Percentiles rank a stretch among this genome's conserved stretches.
phyloP scores from a whole-genome alignment of 1,140 invertebrate species.

The Drosophila ogumai region DNA sequence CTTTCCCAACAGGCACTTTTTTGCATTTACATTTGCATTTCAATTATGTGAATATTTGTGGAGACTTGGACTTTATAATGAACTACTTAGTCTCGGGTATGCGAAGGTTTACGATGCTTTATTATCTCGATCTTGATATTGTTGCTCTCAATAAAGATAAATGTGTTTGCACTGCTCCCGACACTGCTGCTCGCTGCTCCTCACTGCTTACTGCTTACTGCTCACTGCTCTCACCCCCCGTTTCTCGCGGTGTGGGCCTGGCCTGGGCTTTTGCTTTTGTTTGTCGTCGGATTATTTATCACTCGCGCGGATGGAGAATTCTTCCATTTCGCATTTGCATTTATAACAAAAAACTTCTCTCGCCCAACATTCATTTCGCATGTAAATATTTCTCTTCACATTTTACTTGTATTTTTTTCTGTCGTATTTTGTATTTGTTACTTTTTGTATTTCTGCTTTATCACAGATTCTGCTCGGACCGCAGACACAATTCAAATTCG shows the following conservation, averaged over 20 bases:
- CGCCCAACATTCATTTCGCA: slow-evolving; percentile 62
- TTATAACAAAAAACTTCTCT: slow-evolving; percentile 55
- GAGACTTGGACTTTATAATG: slow-evolving; percentile 39
- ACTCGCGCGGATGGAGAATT: slow-evolving; percentile 59
- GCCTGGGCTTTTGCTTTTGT: slow-evolving; percentile 28
- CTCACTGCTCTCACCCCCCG: background rate
- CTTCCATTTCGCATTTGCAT: slow-evolving; percentile 71
- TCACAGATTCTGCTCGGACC: slow-evolving; percentile 42
- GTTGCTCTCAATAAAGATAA: slow-evolving; percentile 69
- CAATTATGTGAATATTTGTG: slow-evolving; percentile 44
- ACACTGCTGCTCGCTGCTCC: background rate
- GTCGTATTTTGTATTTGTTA: slow-evolving; percentile 8
- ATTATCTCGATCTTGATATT: slow-evolving; percentile 60
- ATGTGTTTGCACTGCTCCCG: slow-evolving; percentile 63
- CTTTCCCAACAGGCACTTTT: slow-evolving; percentile 43
- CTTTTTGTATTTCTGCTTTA: slow-evolving; percentile 44
- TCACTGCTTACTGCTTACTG: background rate
- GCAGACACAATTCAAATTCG: slow-evolving; percentile 50
- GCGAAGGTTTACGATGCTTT: slow-evolving; percentile 59
- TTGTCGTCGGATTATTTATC: slow-evolving; percentile 62
- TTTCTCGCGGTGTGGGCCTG: slow-evolving; percentile 39
- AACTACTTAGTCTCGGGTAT: slow-evolving; percentile 50
- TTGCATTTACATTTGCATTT: slow-evolving; percentile 53
- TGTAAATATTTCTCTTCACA: slow-evolving; percentile 52
- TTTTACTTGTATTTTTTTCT: slow-evolving; percentile 43